A percentile compares a stretch with the other conserved stretches of the same genome.
Evolutionary conservation across 2,113 vertebrate genomes (phyloP).

Genomic region (Amphilophus citrinellus): DNA sequence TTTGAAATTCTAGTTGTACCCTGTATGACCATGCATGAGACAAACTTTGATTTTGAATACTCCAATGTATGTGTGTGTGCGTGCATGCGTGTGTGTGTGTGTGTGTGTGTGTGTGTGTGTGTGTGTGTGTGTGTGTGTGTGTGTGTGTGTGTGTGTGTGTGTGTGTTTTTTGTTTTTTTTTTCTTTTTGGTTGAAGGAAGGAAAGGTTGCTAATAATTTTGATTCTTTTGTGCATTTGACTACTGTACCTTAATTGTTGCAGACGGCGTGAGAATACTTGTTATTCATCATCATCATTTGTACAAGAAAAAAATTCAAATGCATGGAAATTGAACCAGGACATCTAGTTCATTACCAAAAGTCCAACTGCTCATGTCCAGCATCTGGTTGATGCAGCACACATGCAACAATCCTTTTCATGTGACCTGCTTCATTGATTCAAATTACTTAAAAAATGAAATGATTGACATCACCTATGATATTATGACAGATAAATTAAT

Average conservation of each 20-base stretch:
- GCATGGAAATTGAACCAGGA: not conserved
- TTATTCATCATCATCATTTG: not conserved
- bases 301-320: not conserved
- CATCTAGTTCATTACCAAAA: not conserved
- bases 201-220: not conserved
- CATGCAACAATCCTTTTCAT: not conserved
- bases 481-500: constrained; percentile 9
- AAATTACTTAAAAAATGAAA: not conserved
- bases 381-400: not conserved
- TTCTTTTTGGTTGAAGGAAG: not conserved
- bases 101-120: no score
- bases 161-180: not conserved
- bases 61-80: no score
- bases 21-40: no score
- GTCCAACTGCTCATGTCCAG: not conserved
- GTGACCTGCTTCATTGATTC: not conserved
- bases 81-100: no score
- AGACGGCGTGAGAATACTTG: not conserved
- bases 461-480: not conserved
- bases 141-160: no score
- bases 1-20: no score
- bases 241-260: not conserved
- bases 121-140: no score
- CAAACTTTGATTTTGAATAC: no score
- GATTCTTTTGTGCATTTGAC: not conserved